These are phyloP conservation scores for Rotaria socialis DNA, from an alignment of 2,888 invertebrate species.

Conservation along the genomic window DNA sequence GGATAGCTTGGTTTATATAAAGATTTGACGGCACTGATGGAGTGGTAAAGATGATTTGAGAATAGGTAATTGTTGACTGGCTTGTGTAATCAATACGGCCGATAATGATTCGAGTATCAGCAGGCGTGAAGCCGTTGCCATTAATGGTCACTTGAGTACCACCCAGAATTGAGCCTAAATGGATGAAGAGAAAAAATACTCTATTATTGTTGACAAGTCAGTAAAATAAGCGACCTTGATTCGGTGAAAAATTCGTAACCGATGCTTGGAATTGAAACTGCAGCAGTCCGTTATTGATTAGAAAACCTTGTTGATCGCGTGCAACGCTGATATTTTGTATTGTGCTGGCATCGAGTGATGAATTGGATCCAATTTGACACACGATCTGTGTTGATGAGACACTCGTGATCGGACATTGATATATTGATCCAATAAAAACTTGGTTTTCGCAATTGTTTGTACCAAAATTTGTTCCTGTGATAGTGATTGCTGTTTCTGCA, in stretches of 20 bases:
- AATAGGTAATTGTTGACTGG: not conserved
- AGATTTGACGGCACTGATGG: too few species aligned
- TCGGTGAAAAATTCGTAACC: not conserved
- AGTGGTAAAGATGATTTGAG: not conserved
- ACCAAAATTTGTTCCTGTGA: constrained; percentile 21
- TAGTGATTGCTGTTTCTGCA: not conserved
- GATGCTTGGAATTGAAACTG: constrained; percentile 4
- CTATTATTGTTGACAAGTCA: not conserved
- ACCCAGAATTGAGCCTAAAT: not conserved
- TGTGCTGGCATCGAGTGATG: not conserved
- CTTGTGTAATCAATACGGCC: not conserved
- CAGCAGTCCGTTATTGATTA: not conserved
- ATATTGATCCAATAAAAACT: not conserved
- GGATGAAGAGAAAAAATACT: not conserved
- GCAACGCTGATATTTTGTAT: not conserved
- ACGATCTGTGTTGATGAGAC: not conserved
- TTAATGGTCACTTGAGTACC: not conserved
- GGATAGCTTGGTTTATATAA: not conserved
- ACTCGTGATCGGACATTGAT: not conserved
- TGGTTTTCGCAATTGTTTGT: constrained; percentile 32
- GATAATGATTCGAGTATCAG: not conserved
- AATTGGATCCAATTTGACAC: not conserved
- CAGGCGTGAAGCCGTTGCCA: not conserved
- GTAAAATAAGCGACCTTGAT: too few species aligned
- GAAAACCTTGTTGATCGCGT: not conserved